Base-by-base conservation (phyloP, 2,113 vertebrate genomes). In the Natator depressus region DNA sequence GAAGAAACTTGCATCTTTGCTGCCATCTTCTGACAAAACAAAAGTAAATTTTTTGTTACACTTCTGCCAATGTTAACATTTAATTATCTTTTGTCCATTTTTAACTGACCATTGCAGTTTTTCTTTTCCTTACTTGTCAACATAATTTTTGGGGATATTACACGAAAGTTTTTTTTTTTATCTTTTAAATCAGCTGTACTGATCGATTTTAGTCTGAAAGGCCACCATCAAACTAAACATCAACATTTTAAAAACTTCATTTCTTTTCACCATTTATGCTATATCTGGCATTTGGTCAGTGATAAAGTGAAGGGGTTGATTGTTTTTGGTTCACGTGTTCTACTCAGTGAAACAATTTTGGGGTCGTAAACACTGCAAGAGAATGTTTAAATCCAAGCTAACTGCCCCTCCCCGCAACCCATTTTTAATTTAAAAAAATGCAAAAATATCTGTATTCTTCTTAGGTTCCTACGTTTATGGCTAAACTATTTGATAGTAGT, bases 11-110 rank as follows among this genome's bases (percentile, higher is more conserved):
- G 94, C 89, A 62, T 87, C 84, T 47, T 96, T 98, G 96, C 98
- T 98, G 97, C 98, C 98, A 98, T 96, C 98, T 97, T 82, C 96
- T 97, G 98, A 95, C 47, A 88, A 54, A 91, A 54, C 22, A 54
- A 54, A 85, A 8, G 10, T 13, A 38, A 11, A n/a, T 4, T 49
- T 69, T 83, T 38, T 51, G 25, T 46, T 31, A 14, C 12, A 25
- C 9, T 3, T 72, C 13, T 72, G 19, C 22, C 2, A 1, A 8
- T n/a, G 35, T 3, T 49, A n/a, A 16, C 80, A n/a, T 80, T 20
- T 72, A 51, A 11, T 78, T 0, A 3, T 2, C 25, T 57, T 78
- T 79, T 17, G 51, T 69, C 20, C 13, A 46, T 1, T 69, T 29
- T 81, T 79, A 8, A 89, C 25, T 10, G 35, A 20, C 25, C 42